Base-by-base conservation (phyloP, 2,113 vertebrate genomes). In the Dicrurus megarhynchus region DNA sequence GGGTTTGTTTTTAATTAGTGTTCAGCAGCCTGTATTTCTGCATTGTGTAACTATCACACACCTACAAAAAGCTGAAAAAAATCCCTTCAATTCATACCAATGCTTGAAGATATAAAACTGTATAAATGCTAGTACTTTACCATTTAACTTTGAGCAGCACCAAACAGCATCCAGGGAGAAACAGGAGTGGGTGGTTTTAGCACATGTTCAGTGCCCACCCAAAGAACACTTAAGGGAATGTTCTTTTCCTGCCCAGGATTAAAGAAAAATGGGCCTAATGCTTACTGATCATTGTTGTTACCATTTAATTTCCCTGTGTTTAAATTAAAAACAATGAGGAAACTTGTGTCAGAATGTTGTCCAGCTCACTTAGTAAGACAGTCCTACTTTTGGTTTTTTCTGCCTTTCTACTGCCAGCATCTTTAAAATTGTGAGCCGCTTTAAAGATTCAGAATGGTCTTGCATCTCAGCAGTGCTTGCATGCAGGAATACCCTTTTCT, bases 1-100 rank as follows among this genome's bases (percentile, higher is more conserved):
- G 81, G 41, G 33, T 86, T 89, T 89, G 94, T 32, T 87, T 88
- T 84, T 84, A 95, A 96, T 92, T 94, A 82, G 39, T 55, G 85
- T 81, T 96, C 87, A 93, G 94, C 82, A 96, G 90, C 5, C 1
- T 92, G 70, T 64, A 46, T 65, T 90, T 87, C 87, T 97, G 79
- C 75, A 30, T 92, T 7, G 1, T 70, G 50, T 78, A 76, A 61
- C 64, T 76, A 91, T 83, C 59, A 55, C 47, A 56, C 41, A n/a
- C 53, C 47, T 86, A 83, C 39, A 60, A 28, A 59, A 63, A 55
- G 28, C 41, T 87, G 61, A 80, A 88, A 77, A 67, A 74, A 83
- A 61, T n/a, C 4, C 22, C 18, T 55, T 64, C 20, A 56, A 1
- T 79, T 87, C 56, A 49, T 74, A 60, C 4, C 28, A 44, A 5